phyloP scores from a whole-genome alignment of 1,140 invertebrate genomes.

The Panulirus ornatus region DNA sequence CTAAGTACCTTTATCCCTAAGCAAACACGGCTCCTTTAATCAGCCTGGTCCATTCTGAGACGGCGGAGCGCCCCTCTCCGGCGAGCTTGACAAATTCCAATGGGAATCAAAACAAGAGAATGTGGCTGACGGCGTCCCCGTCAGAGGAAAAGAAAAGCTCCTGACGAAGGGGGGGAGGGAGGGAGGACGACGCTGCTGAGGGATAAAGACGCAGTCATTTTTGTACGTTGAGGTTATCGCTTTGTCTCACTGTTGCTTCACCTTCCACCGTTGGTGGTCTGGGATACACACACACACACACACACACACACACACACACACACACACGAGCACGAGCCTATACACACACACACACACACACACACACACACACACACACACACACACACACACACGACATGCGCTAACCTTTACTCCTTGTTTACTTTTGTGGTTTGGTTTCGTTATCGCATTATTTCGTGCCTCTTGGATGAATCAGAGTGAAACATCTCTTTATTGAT shows the following conservation, averaged over 20 bases:
- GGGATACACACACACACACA: slow-evolving; percentile 7
- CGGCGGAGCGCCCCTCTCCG: neutral
- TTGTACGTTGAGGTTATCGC: neutral
- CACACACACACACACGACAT: slow-evolving; percentile 58
- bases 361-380: slow-evolving; percentile 66
- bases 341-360: slow-evolving; percentile 50
- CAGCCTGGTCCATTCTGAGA: neutral
- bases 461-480: too few relatives aligned
- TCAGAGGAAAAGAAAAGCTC: neutral
- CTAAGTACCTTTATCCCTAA: neutral
- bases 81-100: neutral
- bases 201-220: neutral
- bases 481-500: too few relatives aligned
- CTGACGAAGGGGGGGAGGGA: neutral
- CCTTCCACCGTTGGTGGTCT: neutral
- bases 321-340: slow-evolving; percentile 8
- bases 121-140: neutral
- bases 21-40: neutral
- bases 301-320: slow-evolving; percentile 13
- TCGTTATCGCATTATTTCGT: too few relatives aligned
- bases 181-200: neutral
- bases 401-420: neutral
- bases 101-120: neutral
- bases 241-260: neutral
- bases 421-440: neutral